Evolutionary conservation across 2,888 invertebrate genomes (phyloP).

Genomic region (Cecidostiba fungosa): DNA sequence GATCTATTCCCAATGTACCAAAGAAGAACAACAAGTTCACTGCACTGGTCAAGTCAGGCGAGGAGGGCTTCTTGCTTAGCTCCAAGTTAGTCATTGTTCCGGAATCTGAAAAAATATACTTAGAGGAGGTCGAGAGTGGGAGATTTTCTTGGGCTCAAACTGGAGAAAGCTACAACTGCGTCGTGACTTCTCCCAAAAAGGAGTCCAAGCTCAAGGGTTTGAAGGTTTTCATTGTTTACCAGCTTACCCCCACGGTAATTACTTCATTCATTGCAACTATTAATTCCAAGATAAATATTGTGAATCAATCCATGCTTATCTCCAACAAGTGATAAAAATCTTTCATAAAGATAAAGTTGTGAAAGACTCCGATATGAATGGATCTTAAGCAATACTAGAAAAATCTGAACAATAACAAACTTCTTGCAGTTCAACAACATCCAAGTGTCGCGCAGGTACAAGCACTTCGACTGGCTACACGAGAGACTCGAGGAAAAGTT

Average conservation of each 20-base stretch:
- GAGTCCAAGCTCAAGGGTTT: conserved; percentile 98
- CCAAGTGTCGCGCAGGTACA: conserved; percentile 96
- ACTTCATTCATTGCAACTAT: conserved; percentile 21
- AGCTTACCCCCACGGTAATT: conserved; percentile 92
- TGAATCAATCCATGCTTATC: not conserved
- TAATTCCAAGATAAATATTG: not conserved
- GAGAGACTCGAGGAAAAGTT: conserved; percentile 96
- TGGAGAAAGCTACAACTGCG: conserved; percentile 89
- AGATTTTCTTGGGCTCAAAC: conserved; percentile 90
- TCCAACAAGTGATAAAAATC: not conserved
- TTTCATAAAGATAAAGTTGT: not conserved
- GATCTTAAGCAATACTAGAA: not conserved
- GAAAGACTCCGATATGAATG: not conserved
- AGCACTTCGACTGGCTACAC: conserved; percentile 99
- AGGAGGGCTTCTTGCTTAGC: conserved; percentile 94
- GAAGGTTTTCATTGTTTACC: conserved; percentile 98
- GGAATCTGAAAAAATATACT: conserved; percentile 87
- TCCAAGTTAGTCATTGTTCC: conserved; percentile 86
- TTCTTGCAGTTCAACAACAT: conserved; percentile 89
- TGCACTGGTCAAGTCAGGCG: conserved; percentile 93
- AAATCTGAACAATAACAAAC: not conserved
- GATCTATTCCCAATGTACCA: conserved; percentile 80
- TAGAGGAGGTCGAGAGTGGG: conserved; percentile 87
- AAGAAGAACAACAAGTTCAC: conserved; percentile 91
- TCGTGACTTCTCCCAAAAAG: conserved; percentile 97